Percentiles rank a stretch among this genome's conserved stretches.
Conservation (phyloP, 1,140 invertebrate species). For the Lysiphlebus fabarum region DNA sequence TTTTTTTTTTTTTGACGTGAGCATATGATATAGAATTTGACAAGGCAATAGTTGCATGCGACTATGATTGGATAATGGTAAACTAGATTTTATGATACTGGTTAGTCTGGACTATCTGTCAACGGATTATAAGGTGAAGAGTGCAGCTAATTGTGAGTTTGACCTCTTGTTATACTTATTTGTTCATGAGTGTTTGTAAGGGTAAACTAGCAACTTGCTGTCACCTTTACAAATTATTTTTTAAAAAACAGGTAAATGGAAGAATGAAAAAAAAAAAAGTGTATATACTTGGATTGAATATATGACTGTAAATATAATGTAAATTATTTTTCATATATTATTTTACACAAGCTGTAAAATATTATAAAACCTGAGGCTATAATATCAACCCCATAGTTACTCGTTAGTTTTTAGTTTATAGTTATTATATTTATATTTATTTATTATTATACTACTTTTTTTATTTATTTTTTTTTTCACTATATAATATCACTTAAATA, state of each 20-base stretch:
- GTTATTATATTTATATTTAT: no score
- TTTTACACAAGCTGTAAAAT: no score
- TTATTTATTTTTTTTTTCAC: constrained; percentile 3
- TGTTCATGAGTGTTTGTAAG: no score
- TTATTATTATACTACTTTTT: no score
- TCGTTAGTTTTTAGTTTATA: no score
- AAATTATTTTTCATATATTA: constrained; percentile 19
- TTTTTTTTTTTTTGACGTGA: no score
- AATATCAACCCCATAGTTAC: no score
- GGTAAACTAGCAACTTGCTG: neutral
- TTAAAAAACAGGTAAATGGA: no score
- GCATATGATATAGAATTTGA: no score
- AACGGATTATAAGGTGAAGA: constrained; percentile 33
- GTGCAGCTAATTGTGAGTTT: constrained; percentile 31
- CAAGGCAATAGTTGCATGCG: no score
- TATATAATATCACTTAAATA: neutral
- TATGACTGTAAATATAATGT: constrained; percentile 25
- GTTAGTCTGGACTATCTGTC: constrained; percentile 28
- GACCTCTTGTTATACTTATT: constrained; percentile 15
- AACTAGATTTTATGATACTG: constrained; percentile 21
- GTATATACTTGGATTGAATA: constrained; percentile 1
- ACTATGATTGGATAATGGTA: neutral
- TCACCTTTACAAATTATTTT: neutral
- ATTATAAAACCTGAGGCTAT: no score
- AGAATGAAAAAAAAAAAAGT: no score